phyloP scores from a whole-genome alignment of 2,888 invertebrate genomes.

The Dasypolia templi region DNA sequence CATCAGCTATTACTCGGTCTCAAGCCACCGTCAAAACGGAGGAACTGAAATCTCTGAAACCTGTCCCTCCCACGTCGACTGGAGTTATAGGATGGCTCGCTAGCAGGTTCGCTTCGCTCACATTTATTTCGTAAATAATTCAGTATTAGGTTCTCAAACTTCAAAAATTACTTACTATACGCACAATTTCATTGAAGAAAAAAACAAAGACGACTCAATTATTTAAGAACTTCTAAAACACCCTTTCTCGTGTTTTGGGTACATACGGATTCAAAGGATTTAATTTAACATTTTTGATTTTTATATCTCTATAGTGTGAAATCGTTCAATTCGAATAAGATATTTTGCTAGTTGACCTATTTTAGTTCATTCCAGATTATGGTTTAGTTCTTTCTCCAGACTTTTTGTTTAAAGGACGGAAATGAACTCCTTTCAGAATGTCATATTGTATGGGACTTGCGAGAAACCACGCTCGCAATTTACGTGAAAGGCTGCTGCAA shows the following conservation, averaged over 20 bases:
- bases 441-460: conserved; percentile 27
- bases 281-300: too few species aligned
- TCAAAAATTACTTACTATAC: background rate
- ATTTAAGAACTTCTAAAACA: background rate
- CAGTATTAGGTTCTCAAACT: background rate
- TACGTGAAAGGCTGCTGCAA: conserved; percentile 52
- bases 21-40: conserved; percentile 70
- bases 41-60: conserved; percentile 78
- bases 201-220: background rate
- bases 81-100: conserved; percentile 85
- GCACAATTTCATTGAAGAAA: background rate
- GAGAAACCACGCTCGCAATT: conserved; percentile 49
- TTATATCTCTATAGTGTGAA: background rate
- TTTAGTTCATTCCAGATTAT: conserved; percentile 6
- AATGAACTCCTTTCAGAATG: conserved; percentile 45
- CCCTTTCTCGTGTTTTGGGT: background rate
- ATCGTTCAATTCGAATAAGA: background rate
- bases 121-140: background rate
- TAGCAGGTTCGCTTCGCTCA: conserved; percentile 74
- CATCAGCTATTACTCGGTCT: conserved; percentile 72
- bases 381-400: background rate
- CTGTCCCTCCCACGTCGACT: conserved; percentile 83
- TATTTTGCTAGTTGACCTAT: background rate
- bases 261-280: background rate
- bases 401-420: background rate